phyloP scores from a whole-genome alignment of 2,888 invertebrate species.

The Hypomecis atomaria region DNA sequence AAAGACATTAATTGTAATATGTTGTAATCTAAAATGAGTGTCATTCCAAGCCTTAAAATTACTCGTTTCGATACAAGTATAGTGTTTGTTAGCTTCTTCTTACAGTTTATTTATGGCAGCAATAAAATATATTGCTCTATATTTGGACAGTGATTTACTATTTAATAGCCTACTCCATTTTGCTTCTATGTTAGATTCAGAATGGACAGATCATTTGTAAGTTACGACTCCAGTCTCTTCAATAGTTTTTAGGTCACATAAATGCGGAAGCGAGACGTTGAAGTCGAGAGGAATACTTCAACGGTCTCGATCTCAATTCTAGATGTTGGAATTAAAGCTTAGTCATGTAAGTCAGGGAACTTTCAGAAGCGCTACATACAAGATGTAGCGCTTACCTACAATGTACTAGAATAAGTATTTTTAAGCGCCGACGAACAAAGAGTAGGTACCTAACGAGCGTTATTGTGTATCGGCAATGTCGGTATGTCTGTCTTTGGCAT shows the following conservation, averaged over 20 bases:
- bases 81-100: slow-evolving; percentile 15
- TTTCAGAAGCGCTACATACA: too few species aligned
- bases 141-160: slow-evolving; percentile 26
- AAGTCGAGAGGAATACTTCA: slow-evolving; percentile 21
- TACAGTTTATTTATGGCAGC: slow-evolving; percentile 21
- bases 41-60: not conserved
- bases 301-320: slow-evolving; percentile 12
- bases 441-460: too few species aligned
- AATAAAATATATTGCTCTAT: slow-evolving; percentile 30
- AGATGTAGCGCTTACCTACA: too few species aligned
- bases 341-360: slow-evolving; percentile 9
- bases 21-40: not conserved
- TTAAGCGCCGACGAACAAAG: too few species aligned
- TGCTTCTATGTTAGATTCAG: slow-evolving; percentile 23
- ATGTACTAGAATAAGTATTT: too few species aligned
- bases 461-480: too few species aligned
- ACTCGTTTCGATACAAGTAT: not conserved
- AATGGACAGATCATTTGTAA: slow-evolving; percentile 43
- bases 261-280: slow-evolving; percentile 21
- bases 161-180: slow-evolving; percentile 23
- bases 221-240: slow-evolving; percentile 44
- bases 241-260: slow-evolving; percentile 42
- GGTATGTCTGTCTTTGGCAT: too few species aligned
- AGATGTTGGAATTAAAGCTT: slow-evolving; percentile 16
- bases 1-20: not conserved